Conservation (phyloP, 2,113 vertebrate genomes). For the Grus americana region DNA sequence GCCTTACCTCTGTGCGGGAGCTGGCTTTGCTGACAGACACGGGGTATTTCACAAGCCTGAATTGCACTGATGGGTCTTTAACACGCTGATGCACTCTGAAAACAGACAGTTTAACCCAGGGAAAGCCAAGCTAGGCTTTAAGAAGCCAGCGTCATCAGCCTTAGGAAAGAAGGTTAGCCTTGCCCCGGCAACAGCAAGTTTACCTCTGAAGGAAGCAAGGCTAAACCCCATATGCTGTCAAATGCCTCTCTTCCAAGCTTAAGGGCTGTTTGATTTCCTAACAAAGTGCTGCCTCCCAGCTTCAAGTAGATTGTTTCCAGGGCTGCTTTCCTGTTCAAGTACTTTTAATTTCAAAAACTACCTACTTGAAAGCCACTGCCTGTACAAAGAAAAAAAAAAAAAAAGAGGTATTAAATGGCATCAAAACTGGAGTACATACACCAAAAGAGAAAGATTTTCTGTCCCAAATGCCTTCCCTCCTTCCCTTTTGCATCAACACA, state of each 20-base stretch:
- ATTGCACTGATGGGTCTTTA: background rate
- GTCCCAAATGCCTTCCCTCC: background rate
- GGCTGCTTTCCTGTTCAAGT: background rate
- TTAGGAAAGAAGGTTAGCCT: background rate
- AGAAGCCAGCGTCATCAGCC: background rate
- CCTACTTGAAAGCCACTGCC: background rate
- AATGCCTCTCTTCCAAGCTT: background rate
- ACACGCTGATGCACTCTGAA: background rate
- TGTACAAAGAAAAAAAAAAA: background rate
- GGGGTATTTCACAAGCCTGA: background rate
- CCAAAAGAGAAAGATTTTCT: background rate
- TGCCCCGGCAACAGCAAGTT: fast-evolving
- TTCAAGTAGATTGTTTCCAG: background rate
- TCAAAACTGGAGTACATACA: background rate
- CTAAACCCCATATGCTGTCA: background rate
- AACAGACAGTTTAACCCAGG: background rate
- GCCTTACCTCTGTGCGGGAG: fast-evolving
- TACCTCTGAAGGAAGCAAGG: background rate
- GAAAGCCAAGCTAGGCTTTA: background rate
- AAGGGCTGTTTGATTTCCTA: background rate
- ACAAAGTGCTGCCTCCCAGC: background rate
- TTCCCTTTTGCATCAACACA: background rate
- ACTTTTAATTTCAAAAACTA: background rate
- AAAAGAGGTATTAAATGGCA: background rate
- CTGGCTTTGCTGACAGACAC: background rate